Evolutionary conservation across 2,113 vertebrate species (phyloP).

Genomic region (Leptocoma aspasia): DNA sequence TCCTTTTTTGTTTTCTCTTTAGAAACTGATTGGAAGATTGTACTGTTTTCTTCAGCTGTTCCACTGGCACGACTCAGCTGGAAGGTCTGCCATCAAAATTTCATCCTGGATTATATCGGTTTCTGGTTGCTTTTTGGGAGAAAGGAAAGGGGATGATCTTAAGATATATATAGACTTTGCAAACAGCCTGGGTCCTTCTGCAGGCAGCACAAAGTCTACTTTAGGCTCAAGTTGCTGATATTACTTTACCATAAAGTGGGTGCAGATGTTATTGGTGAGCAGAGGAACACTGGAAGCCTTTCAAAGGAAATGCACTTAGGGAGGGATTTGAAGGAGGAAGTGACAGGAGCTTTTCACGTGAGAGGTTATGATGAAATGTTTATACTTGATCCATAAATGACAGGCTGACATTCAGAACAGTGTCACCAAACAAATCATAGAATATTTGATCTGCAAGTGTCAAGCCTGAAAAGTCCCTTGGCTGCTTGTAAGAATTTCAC

Average conservation of each 20-base stretch:
- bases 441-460: constrained; percentile 50
- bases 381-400: constrained; percentile 45
- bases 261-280: constrained; percentile 55
- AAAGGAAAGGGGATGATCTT: neutral
- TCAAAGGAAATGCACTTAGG: constrained; percentile 57
- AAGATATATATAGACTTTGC: neutral
- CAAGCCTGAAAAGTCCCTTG: constrained; percentile 29
- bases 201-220: neutral
- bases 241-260: constrained; percentile 43
- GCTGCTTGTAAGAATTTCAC: constrained; percentile 29
- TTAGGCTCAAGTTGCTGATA: neutral
- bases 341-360: constrained; percentile 44
- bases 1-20: neutral
- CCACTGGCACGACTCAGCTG: neutral
- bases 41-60: neutral
- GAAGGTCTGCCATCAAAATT: neutral
- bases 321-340: constrained; percentile 67
- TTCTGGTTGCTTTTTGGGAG: neutral
- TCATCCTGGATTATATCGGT: neutral
- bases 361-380: constrained; percentile 53
- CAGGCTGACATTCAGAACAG: constrained; percentile 47
- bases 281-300: constrained; percentile 37
- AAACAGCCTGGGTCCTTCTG: neutral
- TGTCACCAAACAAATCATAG: constrained; percentile 38
- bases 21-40: neutral